Conservation (phyloP, 2,797 vertebrate species). For the Pterois miles region DNA sequence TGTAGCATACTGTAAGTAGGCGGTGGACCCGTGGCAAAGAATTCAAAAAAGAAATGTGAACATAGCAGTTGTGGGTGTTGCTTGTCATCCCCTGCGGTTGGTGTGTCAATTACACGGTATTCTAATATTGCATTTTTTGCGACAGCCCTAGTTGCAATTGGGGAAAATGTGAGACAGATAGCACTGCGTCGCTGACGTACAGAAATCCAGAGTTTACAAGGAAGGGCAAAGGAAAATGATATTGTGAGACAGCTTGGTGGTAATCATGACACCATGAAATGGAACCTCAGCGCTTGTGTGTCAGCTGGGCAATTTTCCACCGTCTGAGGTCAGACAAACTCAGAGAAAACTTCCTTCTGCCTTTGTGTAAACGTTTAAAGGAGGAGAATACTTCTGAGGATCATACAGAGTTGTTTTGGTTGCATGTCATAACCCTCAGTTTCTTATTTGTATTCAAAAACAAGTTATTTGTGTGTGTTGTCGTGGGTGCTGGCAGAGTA, state of each 20-base stretch:
- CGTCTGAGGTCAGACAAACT: slow-evolving; percentile 27
- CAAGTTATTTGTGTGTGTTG: not conserved
- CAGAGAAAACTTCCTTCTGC: slow-evolving; percentile 3
- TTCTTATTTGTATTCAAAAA: slow-evolving; percentile 8
- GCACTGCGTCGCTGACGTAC: not conserved
- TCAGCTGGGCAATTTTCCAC: slow-evolving; percentile 44
- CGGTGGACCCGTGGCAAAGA: too few species aligned
- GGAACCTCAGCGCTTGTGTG: slow-evolving; percentile 26
- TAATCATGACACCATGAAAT: slow-evolving; percentile 55
- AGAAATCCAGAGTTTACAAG: not conserved
- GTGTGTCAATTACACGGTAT: too few species aligned
- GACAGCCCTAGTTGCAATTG: not conserved
- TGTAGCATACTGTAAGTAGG: too few species aligned
- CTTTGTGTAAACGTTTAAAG: slow-evolving; percentile 29
- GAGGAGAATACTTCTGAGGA: slow-evolving; percentile 12
- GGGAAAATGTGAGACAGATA: not conserved
- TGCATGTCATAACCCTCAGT: not conserved
- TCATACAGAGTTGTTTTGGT: slow-evolving; percentile 1
- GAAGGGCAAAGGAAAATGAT: slow-evolving; percentile 29
- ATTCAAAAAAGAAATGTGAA: too few species aligned
- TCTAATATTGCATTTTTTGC: too few species aligned
- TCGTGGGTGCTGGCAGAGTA: slow-evolving; percentile 1
- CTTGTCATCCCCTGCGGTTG: too few species aligned
- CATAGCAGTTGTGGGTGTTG: too few species aligned
- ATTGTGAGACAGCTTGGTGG: slow-evolving; percentile 15